These are phyloP conservation scores for Lepidurus couesii DNA, from an alignment of 1,140 invertebrate species.

Conservation along the genomic window DNA sequence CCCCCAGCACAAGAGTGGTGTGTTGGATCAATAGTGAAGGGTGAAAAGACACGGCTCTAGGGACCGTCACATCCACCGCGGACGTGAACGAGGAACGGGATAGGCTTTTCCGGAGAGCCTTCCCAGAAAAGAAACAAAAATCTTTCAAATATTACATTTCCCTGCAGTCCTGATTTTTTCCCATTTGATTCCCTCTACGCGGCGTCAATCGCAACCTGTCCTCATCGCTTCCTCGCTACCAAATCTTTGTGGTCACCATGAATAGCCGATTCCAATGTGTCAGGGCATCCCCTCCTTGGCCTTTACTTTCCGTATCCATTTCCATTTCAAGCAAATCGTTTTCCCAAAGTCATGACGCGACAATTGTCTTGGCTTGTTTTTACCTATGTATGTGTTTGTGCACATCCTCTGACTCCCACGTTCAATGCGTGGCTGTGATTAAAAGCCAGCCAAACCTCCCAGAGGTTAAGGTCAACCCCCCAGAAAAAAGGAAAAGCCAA, in stretches of 20 bases:
- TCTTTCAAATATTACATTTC: no score
- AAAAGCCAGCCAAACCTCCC: neutral
- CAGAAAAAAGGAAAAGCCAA: neutral
- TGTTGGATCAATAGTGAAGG: conserved; percentile 11
- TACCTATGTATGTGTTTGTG: neutral
- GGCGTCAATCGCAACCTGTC: neutral
- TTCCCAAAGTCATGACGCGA: neutral
- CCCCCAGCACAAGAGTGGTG: neutral
- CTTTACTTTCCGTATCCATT: neutral
- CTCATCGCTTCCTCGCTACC: neutral
- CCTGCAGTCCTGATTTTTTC: no score
- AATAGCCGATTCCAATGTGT: neutral
- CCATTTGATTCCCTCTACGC: neutral
- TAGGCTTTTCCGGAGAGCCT: no score
- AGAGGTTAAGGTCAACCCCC: conserved; percentile 7
- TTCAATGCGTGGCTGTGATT: neutral
- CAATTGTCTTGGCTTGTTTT: neutral
- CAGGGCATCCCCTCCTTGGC: neutral
- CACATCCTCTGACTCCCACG: neutral
- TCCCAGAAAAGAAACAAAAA: no score
- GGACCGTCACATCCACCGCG: neutral
- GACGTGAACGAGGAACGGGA: conserved; percentile 6
- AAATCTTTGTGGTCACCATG: neutral
- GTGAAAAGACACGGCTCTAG: neutral
- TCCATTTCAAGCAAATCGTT: neutral